phyloP scores from a whole-genome alignment of 2,888 invertebrate genomes.

The Celastrina argiolus region DNA sequence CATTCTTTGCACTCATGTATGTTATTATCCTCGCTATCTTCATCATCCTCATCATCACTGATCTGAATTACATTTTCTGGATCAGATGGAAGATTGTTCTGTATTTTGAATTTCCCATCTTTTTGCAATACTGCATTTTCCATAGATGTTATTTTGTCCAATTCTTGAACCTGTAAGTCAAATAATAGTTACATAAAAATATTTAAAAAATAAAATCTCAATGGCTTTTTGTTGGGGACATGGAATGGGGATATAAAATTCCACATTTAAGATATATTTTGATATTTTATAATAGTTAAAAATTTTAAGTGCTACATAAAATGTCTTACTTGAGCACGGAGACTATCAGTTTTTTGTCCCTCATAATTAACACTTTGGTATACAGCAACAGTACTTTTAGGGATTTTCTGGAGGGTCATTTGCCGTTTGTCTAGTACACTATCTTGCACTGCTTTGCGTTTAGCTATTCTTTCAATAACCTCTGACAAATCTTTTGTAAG shows the following conservation, averaged over 20 bases:
- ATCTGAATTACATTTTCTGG: conserved; percentile 67
- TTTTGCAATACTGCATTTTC: conserved; percentile 80
- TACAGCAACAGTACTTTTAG: conserved; percentile 79
- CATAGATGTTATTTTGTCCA: conserved; percentile 74
- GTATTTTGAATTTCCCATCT: conserved; percentile 79
- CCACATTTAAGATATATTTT: too few relatives aligned
- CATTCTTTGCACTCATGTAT: conserved; percentile 64
- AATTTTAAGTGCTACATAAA: background rate
- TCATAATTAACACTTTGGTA: conserved; percentile 78
- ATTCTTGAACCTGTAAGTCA: conserved; percentile 74
- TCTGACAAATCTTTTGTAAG: conserved; percentile 75
- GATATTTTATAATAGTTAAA: too few relatives aligned
- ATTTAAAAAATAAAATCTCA: too few relatives aligned
- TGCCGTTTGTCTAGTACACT: conserved; percentile 43
- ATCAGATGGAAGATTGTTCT: conserved; percentile 39
- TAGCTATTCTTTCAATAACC: conserved; percentile 72
- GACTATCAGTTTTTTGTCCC: conserved; percentile 60
- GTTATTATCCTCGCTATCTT: conserved; percentile 35
- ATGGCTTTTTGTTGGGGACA: too few relatives aligned
- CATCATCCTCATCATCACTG: conserved; percentile 67
- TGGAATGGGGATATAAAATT: too few relatives aligned
- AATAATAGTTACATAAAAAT: conserved; percentile 19
- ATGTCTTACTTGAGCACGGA: conserved; percentile 77
- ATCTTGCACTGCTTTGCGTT: conserved; percentile 47
- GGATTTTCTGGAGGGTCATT: conserved; percentile 73